phyloP scores from a whole-genome alignment of 2,797 vertebrate genomes.

The Acridotheres tristis region DNA sequence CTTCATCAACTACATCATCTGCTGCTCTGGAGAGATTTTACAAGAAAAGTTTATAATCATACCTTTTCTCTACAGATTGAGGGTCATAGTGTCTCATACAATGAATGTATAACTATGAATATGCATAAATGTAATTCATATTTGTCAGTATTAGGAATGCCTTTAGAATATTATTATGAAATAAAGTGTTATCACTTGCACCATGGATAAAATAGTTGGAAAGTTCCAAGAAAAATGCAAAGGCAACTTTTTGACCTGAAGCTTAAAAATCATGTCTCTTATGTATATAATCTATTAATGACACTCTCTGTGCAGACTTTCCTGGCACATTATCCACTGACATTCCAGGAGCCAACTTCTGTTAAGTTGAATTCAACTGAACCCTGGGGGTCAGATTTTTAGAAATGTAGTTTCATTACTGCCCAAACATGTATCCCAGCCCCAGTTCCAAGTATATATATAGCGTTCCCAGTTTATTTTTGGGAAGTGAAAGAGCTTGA shows the following conservation, averaged over 20 bases:
- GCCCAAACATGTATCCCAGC: not conserved
- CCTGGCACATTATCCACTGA: conserved; percentile 20
- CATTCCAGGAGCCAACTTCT: conserved; percentile 37
- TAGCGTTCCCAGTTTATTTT: not conserved
- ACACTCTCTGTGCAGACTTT: conserved; percentile 5
- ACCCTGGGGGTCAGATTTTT: not conserved
- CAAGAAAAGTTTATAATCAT: not conserved
- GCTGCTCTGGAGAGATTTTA: not conserved
- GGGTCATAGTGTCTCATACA: not conserved
- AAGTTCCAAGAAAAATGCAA: conserved; percentile 26
- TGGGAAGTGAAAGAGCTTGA: not conserved
- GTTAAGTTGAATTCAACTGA: not conserved
- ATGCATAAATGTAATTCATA: not conserved
- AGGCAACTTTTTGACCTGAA: conserved; percentile 32
- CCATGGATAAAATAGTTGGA: not conserved
- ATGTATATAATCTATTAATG: conserved; percentile 56
- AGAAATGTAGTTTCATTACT: not conserved
- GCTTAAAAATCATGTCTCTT: conserved; percentile 39
- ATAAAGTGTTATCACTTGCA: conserved; percentile 18
- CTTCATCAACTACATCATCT: not conserved
- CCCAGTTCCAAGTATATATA: not conserved
- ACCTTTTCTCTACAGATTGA: not conserved
- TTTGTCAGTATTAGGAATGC: conserved; percentile 8
- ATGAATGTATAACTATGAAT: not conserved
- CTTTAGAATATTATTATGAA: conserved; percentile 25